Evolutionary conservation across 2,888 invertebrate species (phyloP).

Genomic region (Diadegma fenestrale): DNA sequence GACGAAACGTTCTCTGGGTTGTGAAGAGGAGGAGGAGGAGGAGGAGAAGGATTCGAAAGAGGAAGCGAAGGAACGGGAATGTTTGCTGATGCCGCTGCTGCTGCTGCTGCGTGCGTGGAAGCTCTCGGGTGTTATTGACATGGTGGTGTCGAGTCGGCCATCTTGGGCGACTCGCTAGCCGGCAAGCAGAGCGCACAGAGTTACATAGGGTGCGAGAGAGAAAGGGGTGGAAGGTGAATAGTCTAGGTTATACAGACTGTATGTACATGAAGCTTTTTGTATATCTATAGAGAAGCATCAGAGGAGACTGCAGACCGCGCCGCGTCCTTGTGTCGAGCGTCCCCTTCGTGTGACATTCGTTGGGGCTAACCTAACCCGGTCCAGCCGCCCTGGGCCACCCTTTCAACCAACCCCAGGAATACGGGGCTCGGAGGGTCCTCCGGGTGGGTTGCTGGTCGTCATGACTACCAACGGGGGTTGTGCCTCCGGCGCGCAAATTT

Average conservation of each 20-base stretch:
- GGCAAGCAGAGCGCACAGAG: conserved; percentile 42
- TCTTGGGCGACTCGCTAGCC: conserved; percentile 78
- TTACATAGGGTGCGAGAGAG: conserved; percentile 42
- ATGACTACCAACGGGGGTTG: conserved; percentile 81
- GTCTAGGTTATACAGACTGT: conserved; percentile 14
- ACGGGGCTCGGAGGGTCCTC: conserved; percentile 78
- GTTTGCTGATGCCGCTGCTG: conserved; percentile 53
- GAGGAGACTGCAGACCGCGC: conserved; percentile 58
- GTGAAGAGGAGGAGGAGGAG: conserved; percentile 36
- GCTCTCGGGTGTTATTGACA: conserved; percentile 83
- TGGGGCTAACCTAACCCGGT: conserved; percentile 81
- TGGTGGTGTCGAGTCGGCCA: conserved; percentile 84
- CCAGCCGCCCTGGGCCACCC: conserved; percentile 83
- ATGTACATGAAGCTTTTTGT: conserved; percentile 7
- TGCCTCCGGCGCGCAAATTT: conserved; percentile 73
- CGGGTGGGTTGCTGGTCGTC: conserved; percentile 84
- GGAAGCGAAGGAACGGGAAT: conserved; percentile 56
- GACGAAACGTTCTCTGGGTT: conserved; percentile 29
- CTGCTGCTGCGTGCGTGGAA: conserved; percentile 61
- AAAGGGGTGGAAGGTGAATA: conserved; percentile 28
- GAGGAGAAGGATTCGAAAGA: conserved; percentile 40
- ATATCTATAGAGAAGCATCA: neutral
- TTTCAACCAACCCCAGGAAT: conserved; percentile 83
- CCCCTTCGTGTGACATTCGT: conserved; percentile 83
- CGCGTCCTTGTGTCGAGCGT: conserved; percentile 77